These are phyloP conservation scores for Antechinus stuartii DNA, from an alignment of 2,113 vertebrate genomes.

Conservation along the genomic window DNA sequence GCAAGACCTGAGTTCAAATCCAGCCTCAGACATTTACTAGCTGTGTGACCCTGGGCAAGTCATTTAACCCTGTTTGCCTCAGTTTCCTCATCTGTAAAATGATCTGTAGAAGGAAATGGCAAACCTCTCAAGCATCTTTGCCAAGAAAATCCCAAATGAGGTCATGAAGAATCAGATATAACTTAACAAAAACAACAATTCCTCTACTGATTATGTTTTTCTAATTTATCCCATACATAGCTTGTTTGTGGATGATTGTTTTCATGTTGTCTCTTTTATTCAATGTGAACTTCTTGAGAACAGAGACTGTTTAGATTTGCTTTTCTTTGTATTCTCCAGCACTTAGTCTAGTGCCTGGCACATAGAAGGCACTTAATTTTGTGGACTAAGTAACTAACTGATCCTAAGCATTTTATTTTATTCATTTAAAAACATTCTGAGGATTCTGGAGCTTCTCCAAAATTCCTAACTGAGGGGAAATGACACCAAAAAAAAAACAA, in stretches of 20 bases:
- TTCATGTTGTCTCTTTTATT: background rate
- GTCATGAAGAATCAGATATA: no score
- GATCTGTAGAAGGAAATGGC: no score
- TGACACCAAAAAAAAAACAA: background rate
- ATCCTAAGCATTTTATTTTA: background rate
- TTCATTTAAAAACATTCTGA: background rate
- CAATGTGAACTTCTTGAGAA: background rate
- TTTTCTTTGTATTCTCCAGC: background rate
- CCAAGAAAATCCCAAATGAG: no score
- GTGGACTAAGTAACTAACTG: background rate
- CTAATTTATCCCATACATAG: background rate
- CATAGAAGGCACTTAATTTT: background rate
- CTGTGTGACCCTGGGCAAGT: no score
- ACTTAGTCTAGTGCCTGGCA: no score
- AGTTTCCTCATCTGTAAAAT: no score
- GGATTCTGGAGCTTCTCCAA: background rate
- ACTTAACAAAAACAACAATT: no score
- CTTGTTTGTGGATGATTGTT: background rate
- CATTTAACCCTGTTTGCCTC: no score
- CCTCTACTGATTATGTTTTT: background rate
- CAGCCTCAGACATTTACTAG: no score
- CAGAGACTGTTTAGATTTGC: background rate
- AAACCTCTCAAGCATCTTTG: no score
- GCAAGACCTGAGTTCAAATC: no score
- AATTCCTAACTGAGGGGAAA: background rate